Percentiles rank a stretch among this genome's conserved stretches.
phyloP scores from a whole-genome alignment of 2,113 vertebrate genomes.

The Seriola quinqueradiata region DNA sequence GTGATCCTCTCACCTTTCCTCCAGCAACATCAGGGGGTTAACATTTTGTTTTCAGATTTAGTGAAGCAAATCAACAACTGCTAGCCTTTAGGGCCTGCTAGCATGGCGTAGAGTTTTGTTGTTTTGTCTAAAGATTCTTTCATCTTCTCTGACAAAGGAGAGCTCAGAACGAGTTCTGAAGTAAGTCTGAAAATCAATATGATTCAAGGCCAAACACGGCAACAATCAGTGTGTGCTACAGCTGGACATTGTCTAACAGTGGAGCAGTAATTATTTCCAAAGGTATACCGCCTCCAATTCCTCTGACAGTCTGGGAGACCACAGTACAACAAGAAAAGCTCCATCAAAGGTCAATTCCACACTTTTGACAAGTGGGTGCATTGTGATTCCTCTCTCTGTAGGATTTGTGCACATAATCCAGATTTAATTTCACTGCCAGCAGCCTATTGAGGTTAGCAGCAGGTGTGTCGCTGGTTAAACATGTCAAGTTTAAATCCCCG shows the following conservation, averaged over 20 bases:
- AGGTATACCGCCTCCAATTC: slow-evolving; percentile 15
- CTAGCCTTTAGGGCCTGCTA: background rate
- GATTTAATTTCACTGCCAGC: background rate
- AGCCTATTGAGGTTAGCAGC: background rate
- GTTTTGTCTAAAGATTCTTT: slow-evolving; percentile 30
- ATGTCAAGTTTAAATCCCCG: slow-evolving; percentile 7
- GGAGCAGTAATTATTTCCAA: slow-evolving; percentile 19
- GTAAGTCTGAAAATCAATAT: slow-evolving; percentile 55
- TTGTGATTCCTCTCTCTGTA: background rate
- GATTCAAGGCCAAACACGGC: slow-evolving; percentile 54
- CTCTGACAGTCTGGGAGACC: slow-evolving; percentile 12
- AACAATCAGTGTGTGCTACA: slow-evolving; percentile 23
- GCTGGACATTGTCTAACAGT: slow-evolving; percentile 16
- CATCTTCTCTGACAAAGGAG: slow-evolving; percentile 37
- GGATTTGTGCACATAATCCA: slow-evolving; percentile 4
- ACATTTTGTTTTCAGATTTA: too few relatives aligned
- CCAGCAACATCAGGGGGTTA: too few relatives aligned
- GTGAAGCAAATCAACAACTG: too few relatives aligned
- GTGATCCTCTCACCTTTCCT: too few relatives aligned
- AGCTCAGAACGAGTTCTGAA: slow-evolving; percentile 32
- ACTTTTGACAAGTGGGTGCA: background rate
- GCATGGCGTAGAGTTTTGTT: slow-evolving; percentile 10
- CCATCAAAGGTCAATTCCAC: slow-evolving; percentile 13
- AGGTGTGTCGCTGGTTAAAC: background rate
- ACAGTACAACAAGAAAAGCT: background rate